Percentiles rank a stretch among this genome's conserved stretches.
These are phyloP conservation scores for Rhagologus leucostigma DNA, from an alignment of 2,113 vertebrate species.

Conservation along the genomic window DNA sequence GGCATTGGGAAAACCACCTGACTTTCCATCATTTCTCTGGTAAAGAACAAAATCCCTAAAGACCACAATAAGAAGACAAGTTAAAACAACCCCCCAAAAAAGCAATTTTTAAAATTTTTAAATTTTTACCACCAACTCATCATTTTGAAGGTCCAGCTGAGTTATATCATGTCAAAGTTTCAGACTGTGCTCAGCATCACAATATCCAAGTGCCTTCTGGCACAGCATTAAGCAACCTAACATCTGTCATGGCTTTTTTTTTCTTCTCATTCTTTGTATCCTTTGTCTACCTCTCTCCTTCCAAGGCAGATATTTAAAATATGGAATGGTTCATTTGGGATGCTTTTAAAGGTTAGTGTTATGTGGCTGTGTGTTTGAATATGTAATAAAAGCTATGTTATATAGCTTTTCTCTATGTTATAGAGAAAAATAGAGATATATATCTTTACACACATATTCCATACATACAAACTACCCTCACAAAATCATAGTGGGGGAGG, in stretches of 20 bases:
- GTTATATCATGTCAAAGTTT: neutral
- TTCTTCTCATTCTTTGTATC: neutral
- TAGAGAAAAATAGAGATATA: neutral
- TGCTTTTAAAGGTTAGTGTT: neutral
- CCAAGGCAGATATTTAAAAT: neutral
- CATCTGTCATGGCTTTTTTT: conserved; percentile 29
- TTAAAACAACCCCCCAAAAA: fast-evolving
- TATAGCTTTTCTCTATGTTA: neutral
- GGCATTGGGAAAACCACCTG: neutral
- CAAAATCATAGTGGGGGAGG: neutral
- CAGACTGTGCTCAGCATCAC: neutral
- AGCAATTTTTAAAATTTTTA: neutral
- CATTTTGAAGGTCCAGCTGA: neutral
- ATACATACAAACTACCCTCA: neutral
- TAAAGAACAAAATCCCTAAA: neutral
- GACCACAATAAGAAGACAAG: neutral
- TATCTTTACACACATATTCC: neutral
- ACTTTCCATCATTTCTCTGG: neutral
- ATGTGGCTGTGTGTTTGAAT: neutral
- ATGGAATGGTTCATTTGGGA: neutral
- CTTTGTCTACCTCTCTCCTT: neutral
- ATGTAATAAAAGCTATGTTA: neutral
- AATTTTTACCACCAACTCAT: neutral
- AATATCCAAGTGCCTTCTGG: conserved; percentile 4
- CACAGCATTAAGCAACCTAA: conserved; percentile 19